Evolutionary conservation across 2,888 invertebrate genomes (phyloP), one percentile per base, ranked within the genome.

Genomic region (Pocota personata): DNA sequence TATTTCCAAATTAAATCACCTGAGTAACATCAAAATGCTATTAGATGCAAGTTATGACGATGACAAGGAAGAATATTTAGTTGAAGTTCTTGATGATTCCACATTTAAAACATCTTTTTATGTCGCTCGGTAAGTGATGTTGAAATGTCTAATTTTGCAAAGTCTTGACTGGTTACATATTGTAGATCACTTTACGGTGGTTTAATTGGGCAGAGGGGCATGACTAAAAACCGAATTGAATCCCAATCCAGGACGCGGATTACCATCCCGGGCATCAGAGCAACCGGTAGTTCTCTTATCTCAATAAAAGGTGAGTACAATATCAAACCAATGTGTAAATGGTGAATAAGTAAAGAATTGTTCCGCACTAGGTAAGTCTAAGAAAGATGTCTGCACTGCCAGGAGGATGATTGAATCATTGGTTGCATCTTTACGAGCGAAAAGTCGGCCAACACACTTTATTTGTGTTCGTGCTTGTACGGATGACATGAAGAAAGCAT

Each of bases 371-470:
- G 91, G 89, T 2, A 91, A 92, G 50, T 93, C 94, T 24, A 93
- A 93, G 83, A 93, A 95, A 92, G 95, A 94, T 91, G 95, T 98
- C 0, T 93, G 94, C 87, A 94, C 95, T 21, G 97, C 97, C 1
- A 93, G 95, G 88, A 94, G 95, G 73, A 94, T 97, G 91, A 95
- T 98, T 58, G 95, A 96, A 87, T 92, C 96, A 58, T 93, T 97
- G 3, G 7, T 89, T 93, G 96, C 2, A 93, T 95, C 90, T 93
- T 95, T 88, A 94, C 95, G 97, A 72, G 95, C 95, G 89, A 96
- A 95, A 90, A 94, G 96, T 89, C 93, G 91, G 8, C 93, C 95
- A 43, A 98, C 98, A 10, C 98, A 98, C 93, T 98, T 98, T 91
- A 90, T 97, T 72, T 97, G 97, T 2, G 94, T 98, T 88, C 96